Evolutionary conservation across 2,888 invertebrate species (phyloP), one percentile per base, ranked within the genome.

Genomic region (Auanema sp.): DNA sequence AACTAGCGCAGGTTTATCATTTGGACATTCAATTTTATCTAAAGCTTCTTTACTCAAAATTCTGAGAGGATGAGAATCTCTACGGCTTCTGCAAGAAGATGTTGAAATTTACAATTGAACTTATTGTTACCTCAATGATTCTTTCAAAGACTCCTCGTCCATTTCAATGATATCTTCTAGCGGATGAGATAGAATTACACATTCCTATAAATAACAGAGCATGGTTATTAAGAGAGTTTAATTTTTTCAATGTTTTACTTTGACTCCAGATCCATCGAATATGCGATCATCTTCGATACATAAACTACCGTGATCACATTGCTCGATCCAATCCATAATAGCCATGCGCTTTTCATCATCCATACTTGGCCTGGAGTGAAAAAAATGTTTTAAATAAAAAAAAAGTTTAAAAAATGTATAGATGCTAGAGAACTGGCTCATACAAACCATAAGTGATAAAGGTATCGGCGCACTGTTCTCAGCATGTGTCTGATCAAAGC

Each of bases 141-240:
- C 67, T 16, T 54, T 60, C 67, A 43, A 58, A 11, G 76, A 76
- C 40, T 78, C 78, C 47, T 78, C 78, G 50, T 78, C 78, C 43
- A 68, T 65, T 59, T 78, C 78, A 40, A 75, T 74, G 43, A 78
- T 78, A 60, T 78, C 78, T 54, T 78, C 78, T 10, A 78, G 60
- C 10, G 73, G 75, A 61, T 76, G 71, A 11, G 76, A 72, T 5
- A 73, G 57, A 12, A 71, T 70, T 24, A 58, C 67, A 40, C 67
- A 68, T 62, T 73, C 70, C 47, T 64, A 52, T 4, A 68, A 57
- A 12, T 10, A 56, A 56, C n/a, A n/a, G n/a, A 52, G 10, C 16
- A 47, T 5, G 21, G 6, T 47, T 10, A 47, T 47, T 47, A 18
- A 5, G 3, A 33, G 8, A 8, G 6, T 18, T 5, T 21, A 8